phyloP scores from a whole-genome alignment of 2,113 vertebrate genomes.

The Anoplopoma fimbria region DNA sequence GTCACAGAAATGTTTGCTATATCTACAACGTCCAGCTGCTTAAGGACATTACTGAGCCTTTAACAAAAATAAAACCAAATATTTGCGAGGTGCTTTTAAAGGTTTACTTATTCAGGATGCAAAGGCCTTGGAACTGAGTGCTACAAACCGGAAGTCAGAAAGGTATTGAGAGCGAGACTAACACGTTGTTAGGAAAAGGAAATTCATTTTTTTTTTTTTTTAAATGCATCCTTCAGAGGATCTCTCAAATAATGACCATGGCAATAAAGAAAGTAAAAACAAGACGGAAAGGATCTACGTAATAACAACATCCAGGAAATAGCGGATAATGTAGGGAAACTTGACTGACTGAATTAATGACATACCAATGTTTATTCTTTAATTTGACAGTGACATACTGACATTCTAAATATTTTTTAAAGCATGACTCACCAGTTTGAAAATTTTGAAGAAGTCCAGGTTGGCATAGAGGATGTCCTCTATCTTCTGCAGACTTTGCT shows the following conservation, averaged over 20 bases:
- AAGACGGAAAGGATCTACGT: background rate
- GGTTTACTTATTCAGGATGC: too few relatives aligned
- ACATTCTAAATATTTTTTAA: background rate
- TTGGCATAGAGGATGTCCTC: constrained; percentile 93
- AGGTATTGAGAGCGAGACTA: too few relatives aligned
- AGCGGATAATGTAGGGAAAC: background rate
- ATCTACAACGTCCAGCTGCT: too few relatives aligned
- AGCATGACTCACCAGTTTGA: constrained; percentile 86
- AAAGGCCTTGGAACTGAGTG: too few relatives aligned
- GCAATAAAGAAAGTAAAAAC: background rate
- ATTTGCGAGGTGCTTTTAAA: too few relatives aligned
- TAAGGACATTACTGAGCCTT: too few relatives aligned
- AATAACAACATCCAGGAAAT: background rate
- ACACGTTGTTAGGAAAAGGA: too few relatives aligned
- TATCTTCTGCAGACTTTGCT: constrained; percentile 89
- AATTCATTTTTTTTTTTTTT: too few relatives aligned
- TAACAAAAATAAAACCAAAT: too few relatives aligned
- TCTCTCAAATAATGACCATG: background rate
- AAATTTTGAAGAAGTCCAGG: constrained; percentile 95
- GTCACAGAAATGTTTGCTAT: too few relatives aligned
- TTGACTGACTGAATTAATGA: background rate
- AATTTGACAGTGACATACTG: background rate
- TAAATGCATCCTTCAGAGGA: constrained; percentile 6
- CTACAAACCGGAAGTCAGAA: too few relatives aligned
- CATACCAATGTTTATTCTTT: background rate